Evolutionary conservation across 1,140 invertebrate species (phyloP).

Genomic region (Cecropterus lyciades): DNA sequence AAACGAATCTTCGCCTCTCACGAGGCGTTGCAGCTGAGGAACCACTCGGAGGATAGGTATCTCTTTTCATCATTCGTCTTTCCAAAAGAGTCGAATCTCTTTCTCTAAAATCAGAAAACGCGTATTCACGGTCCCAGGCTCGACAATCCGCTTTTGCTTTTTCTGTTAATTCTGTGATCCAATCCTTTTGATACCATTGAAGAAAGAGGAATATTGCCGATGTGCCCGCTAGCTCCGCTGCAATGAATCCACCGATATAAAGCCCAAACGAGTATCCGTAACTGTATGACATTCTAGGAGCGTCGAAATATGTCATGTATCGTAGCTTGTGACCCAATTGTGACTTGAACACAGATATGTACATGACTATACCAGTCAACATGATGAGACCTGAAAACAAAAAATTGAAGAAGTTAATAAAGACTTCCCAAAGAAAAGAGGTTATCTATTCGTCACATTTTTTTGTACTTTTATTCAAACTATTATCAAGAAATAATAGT

Average conservation of each 20-base stretch:
- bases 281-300: constrained; percentile 92
- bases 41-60: constrained; percentile 76
- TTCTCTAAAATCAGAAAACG: constrained; percentile 73
- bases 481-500: no score
- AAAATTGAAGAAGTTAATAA: constrained; percentile 25
- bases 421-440: no score
- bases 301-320: constrained; percentile 90
- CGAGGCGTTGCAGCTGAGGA: constrained; percentile 79
- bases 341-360: constrained; percentile 96
- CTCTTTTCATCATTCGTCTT: constrained; percentile 76
- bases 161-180: constrained; percentile 79
- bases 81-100: constrained; percentile 72
- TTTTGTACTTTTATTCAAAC: no score
- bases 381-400: constrained; percentile 91
- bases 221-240: constrained; percentile 92
- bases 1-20: constrained; percentile 82
- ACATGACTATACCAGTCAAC: constrained; percentile 95
- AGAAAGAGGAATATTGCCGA: constrained; percentile 95
- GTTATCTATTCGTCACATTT: no score
- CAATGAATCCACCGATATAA: constrained; percentile 93
- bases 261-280: constrained; percentile 95
- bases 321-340: constrained; percentile 94
- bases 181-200: constrained; percentile 84
- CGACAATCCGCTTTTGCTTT: constrained; percentile 77
- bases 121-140: constrained; percentile 77